phyloP scores from a whole-genome alignment of 2,113 vertebrate species.

The Colistium nudipinnis region DNA sequence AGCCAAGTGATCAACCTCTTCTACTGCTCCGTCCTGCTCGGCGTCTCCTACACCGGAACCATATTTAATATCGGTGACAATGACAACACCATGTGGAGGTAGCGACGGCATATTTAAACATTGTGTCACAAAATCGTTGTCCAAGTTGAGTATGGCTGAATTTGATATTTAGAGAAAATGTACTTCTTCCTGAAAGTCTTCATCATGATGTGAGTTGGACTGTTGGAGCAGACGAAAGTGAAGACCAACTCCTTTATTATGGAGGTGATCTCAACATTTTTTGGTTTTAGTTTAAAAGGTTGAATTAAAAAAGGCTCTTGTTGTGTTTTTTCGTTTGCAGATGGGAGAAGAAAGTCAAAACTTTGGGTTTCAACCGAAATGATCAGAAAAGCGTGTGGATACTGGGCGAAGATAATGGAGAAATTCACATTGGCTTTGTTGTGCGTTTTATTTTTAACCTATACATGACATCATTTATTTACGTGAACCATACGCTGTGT shows the following conservation, averaged over 20 bases:
- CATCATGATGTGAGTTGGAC: no score
- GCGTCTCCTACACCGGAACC: accelerated
- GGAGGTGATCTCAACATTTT: not conserved
- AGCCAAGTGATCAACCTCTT: constrained; percentile 12
- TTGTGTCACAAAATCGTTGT: not conserved
- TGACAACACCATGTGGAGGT: accelerated
- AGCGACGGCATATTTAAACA: no score
- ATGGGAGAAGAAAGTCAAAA: accelerated
- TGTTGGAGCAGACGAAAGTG: no score
- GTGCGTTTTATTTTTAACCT: constrained; percentile 56
- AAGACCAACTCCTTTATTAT: no score
- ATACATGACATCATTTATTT: not conserved
- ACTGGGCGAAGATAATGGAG: not conserved
- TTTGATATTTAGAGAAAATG: not conserved
- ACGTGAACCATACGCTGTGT: not conserved
- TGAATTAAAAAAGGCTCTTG: not conserved
- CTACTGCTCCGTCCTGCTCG: constrained; percentile 63
- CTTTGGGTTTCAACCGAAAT: constrained; percentile 38
- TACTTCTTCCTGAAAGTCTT: not conserved
- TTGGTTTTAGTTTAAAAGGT: no score
- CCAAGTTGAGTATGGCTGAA: not conserved
- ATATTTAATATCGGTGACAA: not conserved
- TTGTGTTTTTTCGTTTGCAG: constrained; percentile 43
- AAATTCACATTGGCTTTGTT: constrained; percentile 46
- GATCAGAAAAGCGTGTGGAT: constrained; percentile 76